These are phyloP conservation scores for Nephrotoma appendiculata DNA, from an alignment of 2,888 invertebrate genomes.

Conservation along the genomic window DNA sequence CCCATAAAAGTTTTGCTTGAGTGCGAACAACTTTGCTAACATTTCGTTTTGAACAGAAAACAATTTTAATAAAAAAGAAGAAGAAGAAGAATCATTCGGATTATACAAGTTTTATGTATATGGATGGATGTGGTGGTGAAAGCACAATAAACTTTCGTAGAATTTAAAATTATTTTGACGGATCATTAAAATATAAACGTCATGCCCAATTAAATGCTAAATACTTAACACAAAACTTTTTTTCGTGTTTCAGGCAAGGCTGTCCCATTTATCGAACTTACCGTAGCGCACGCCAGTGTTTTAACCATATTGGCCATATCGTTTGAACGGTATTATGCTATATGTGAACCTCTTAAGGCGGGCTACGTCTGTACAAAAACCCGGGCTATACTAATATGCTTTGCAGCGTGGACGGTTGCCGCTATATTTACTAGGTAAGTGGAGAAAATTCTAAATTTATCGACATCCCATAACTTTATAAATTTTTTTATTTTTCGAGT, in stretches of 20 bases:
- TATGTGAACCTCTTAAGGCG: slow-evolving; percentile 80
- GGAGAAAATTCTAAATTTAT: background rate
- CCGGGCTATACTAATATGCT: slow-evolving; percentile 65
- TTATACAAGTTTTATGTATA: background rate
- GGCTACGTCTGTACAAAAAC: slow-evolving; percentile 83
- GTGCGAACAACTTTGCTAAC: background rate
- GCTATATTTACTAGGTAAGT: slow-evolving; percentile 73
- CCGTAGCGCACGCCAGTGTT: slow-evolving; percentile 84
- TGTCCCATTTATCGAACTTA: slow-evolving; percentile 82
- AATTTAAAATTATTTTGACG: background rate
- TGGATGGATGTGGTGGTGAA: background rate
- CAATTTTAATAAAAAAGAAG: background rate
- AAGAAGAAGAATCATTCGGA: background rate
- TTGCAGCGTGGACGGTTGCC: slow-evolving; percentile 70
- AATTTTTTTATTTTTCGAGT: background rate
- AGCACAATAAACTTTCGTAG: background rate
- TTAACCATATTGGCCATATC: slow-evolving; percentile 87
- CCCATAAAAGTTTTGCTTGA: background rate
- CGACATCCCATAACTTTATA: too few species aligned
- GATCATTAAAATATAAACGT: background rate
- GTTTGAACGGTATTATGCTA: slow-evolving; percentile 81
- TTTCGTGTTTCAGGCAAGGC: slow-evolving; percentile 56
- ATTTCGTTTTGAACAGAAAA: background rate
- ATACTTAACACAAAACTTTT: background rate
- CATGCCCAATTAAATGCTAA: background rate